A percentile compares a stretch with the other conserved stretches of the same genome.
Conservation (phyloP, 2,888 invertebrate genomes). For the Andrena fulva region DNA sequence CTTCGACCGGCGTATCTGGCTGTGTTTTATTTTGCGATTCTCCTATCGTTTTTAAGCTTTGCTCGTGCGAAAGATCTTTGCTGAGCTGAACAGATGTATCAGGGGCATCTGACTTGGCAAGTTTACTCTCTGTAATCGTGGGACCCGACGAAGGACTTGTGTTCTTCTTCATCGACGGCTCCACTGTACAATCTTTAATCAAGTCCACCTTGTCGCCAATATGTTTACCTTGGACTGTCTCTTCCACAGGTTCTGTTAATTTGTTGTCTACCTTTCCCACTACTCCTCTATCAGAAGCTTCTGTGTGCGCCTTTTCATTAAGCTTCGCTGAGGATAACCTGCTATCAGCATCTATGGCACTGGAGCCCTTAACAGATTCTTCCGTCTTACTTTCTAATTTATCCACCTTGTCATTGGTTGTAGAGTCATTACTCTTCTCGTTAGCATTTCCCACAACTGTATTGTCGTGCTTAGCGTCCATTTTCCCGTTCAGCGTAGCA, state of each 20-base stretch:
- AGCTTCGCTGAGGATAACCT: constrained; percentile 14
- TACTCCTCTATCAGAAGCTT: not conserved
- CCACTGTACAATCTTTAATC: constrained; percentile 4
- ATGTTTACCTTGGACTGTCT: not conserved
- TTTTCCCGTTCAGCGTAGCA: constrained; percentile 40
- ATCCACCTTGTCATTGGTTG: not conserved
- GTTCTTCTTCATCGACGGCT: not conserved
- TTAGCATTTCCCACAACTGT: not conserved
- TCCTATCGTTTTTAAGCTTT: constrained; percentile 19
- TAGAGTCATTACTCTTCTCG: constrained; percentile 2
- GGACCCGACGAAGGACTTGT: not conserved
- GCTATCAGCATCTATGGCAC: constrained; percentile 1
- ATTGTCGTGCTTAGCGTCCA: constrained; percentile 6
- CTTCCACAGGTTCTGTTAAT: constrained; percentile 13
- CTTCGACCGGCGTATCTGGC: not conserved
- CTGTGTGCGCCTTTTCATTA: constrained; percentile 1
- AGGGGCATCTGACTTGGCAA: not conserved
- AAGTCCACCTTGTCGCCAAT: not conserved
- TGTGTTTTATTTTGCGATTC: constrained; percentile 40
- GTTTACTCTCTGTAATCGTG: not conserved
- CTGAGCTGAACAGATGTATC: not conserved
- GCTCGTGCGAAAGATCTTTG: not conserved
- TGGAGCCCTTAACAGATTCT: constrained; percentile 8
- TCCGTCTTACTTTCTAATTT: constrained; percentile 15
- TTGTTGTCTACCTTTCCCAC: not conserved